phyloP scores from a whole-genome alignment of 1,140 invertebrate genomes.

The Tetragonula clypearis region DNA sequence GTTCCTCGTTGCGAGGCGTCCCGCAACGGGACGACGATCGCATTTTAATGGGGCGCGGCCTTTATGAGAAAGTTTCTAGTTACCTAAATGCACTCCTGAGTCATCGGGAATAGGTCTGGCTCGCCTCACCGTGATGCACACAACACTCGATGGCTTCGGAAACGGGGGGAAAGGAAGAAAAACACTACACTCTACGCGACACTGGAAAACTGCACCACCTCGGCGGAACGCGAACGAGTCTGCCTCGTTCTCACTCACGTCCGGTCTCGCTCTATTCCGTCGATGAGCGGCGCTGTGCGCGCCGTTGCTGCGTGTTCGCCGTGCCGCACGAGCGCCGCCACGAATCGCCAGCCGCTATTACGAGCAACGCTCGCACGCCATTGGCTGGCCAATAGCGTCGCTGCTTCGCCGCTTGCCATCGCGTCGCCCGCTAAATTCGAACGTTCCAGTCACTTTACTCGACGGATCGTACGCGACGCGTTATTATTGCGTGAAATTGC shows the following conservation, averaged over 20 bases:
- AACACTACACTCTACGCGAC: constrained; percentile 77
- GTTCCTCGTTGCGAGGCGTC: constrained; percentile 36
- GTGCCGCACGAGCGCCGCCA: constrained; percentile 40
- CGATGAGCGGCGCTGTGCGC: constrained; percentile 70
- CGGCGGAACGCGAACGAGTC: constrained; percentile 72
- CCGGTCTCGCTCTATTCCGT: constrained; percentile 60
- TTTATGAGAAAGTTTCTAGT: constrained; percentile 51
- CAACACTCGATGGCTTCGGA: constrained; percentile 65
- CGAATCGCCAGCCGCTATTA: neutral
- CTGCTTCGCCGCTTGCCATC: neutral
- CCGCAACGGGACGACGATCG: constrained; percentile 28
- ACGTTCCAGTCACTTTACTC: neutral
- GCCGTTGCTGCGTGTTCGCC: constrained; percentile 55
- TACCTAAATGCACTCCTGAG: constrained; percentile 76
- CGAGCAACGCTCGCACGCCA: neutral
- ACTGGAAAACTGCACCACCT: constrained; percentile 73
- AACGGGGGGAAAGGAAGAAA: constrained; percentile 63
- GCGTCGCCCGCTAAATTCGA: constrained; percentile 8
- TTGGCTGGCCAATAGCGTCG: constrained; percentile 10
- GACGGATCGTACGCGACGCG: too few species aligned
- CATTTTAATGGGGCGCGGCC: constrained; percentile 61
- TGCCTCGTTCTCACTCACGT: constrained; percentile 64
- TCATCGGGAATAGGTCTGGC: constrained; percentile 68
- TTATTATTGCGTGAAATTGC: neutral
- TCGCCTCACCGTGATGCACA: constrained; percentile 71